These are phyloP conservation scores for Papilio elwesi DNA, from an alignment of 2,888 invertebrate genomes.

Conservation along the genomic window DNA sequence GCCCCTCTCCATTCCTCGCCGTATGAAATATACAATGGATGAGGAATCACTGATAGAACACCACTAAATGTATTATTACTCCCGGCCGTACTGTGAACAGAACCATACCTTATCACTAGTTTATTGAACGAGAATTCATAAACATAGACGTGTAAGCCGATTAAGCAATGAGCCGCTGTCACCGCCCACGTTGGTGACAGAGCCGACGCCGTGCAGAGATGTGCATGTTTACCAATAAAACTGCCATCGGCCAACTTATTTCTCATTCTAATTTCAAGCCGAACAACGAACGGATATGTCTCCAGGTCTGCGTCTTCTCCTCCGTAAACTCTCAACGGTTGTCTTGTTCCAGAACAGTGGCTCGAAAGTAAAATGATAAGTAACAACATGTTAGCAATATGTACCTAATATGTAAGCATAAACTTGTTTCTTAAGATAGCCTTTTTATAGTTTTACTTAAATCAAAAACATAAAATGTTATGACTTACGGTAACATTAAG, in stretches of 20 bases:
- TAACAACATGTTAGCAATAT: background rate
- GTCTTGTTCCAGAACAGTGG: conserved; percentile 4
- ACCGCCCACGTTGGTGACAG: conserved; percentile 13
- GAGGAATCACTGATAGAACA: conserved; percentile 6
- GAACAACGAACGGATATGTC: conserved; percentile 24
- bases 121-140: too few species aligned
- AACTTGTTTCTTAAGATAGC: too few species aligned
- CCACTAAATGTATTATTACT: conserved; percentile 17
- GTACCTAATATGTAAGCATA: background rate
- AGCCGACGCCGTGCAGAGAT: conserved; percentile 19
- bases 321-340: conserved; percentile 21
- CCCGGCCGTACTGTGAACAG: background rate
- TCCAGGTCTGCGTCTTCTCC: conserved; percentile 4
- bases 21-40: conserved; percentile 9
- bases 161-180: conserved; percentile 18
- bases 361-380: background rate
- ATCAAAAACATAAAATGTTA: too few species aligned
- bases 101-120: conserved; percentile 21
- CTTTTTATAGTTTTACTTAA: too few species aligned
- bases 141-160: background rate
- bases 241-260: background rate
- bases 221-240: background rate
- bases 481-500: too few species aligned
- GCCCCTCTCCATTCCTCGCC: background rate
- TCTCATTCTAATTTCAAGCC: background rate